Base-by-base conservation (phyloP, 2,113 vertebrate species). In the Seriola aureovittata region DNA sequence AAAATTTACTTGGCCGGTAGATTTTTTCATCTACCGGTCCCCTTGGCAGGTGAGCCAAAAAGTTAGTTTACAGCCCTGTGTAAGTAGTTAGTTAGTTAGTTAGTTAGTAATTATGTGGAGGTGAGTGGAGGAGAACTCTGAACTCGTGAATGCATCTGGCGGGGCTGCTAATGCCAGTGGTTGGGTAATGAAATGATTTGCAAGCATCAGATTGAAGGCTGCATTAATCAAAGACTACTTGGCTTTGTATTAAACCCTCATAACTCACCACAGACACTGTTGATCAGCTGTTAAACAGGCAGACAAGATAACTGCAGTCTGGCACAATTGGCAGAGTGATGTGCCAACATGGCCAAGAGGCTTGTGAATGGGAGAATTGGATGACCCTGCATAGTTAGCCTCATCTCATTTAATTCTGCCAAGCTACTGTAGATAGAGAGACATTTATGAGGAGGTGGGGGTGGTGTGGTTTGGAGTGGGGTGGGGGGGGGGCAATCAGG, bases 351-450 rank as follows among this genome's bases (percentile, higher is more conserved):
- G 81, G 87, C 88, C 91, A 91, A 90, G 71, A 89, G 77, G 69
- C 79, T 87, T 88, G 75, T 88, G 92, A 92, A 93, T 78, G 70
- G 79, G 78, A 87, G 82, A 62, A 92, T 91, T 89, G 89, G 87
- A 89, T 93, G 89, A 80, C 89, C 87, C 50, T 71, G 79, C 66
- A 75, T 76, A 85, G 85, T 89, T 91, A 82, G 81, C 84, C 78
- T 85, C 66, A 77, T 80, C 78, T 71, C 71, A 68, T 74, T 75
- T 77, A 57, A 64, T 59, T 79, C 85, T 85, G 82, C 87, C 89
- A 88, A 86, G 75, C 63, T 52, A 75, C 81, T 68, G 69, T 69
- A 80, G 82, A 88, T 60, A 78, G 63, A 88, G 63, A 38, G 78
- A 63, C 69, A 64, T 81, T 82, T 83, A 80, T 76, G 80, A 57